Percentiles rank a stretch among this genome's conserved stretches.
These are phyloP conservation scores for Sebastes kiyomatsui DNA, from an alignment of 2,797 vertebrate genomes.

Conservation along the genomic window DNA sequence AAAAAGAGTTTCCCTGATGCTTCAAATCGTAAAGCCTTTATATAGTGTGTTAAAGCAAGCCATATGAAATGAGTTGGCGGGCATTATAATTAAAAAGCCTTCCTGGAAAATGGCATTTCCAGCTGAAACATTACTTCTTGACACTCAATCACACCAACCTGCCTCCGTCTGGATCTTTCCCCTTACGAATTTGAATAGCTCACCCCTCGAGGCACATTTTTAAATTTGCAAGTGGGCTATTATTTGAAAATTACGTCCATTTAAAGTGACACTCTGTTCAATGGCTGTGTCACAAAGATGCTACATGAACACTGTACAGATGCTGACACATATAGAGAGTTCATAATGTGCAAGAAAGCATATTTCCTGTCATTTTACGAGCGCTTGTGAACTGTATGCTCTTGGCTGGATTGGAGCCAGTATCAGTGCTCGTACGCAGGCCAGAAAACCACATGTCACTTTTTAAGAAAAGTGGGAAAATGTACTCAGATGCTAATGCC, in stretches of 20 bases:
- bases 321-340: background rate
- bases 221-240: slow-evolving; percentile 1
- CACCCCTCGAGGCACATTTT: slow-evolving; percentile 2
- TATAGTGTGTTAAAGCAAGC: background rate
- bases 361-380: background rate
- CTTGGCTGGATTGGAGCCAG: background rate
- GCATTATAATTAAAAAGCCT: background rate
- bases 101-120: background rate
- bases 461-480: slow-evolving; percentile 7
- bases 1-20: background rate
- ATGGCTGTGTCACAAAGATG: slow-evolving; percentile 2
- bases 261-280: slow-evolving; percentile 2
- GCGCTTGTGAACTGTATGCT: background rate
- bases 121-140: background rate
- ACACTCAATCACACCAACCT: background rate
- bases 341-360: background rate
- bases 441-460: slow-evolving; percentile 16
- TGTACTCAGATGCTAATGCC: slow-evolving; percentile 23
- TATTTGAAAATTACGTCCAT: slow-evolving; percentile 11
- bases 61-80: background rate
- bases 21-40: background rate
- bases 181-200: background rate
- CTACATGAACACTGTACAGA: background rate
- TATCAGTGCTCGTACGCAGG: background rate
- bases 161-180: background rate